Percentiles rank a stretch among this genome's conserved stretches.
These are phyloP conservation scores for Halisarca cf. caerulea DNA, from an alignment of 37 sponge, comb jelly and placozoan genomes.

Conservation along the genomic window DNA sequence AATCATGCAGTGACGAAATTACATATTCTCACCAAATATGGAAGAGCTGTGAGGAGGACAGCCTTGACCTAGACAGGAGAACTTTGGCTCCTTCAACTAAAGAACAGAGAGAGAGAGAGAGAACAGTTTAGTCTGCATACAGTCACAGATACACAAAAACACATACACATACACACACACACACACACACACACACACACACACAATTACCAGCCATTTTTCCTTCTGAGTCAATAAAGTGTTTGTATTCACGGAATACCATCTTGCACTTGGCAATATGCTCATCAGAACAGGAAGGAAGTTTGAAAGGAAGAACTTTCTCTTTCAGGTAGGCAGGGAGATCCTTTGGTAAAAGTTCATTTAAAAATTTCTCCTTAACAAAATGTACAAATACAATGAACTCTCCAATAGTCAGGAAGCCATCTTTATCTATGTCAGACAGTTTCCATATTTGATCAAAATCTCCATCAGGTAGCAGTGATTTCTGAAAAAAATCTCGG, in stretches of 20 bases:
- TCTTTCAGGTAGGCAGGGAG: neutral
- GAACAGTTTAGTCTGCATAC: no score
- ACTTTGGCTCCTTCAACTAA: neutral
- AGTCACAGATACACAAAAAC: no score
- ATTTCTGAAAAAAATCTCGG: neutral
- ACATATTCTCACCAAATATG: constrained; percentile 13
- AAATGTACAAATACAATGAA: constrained; percentile 17
- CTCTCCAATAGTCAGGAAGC: constrained; percentile 1
- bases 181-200: no score
- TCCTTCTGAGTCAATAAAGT: neutral
- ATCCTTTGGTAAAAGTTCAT: neutral
- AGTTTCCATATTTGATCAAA: constrained; percentile 11
- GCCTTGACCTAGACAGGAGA: neutral
- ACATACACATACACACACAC: no score
- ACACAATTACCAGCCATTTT: neutral
- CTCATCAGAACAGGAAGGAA: constrained; percentile 12
- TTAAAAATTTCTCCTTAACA: constrained; percentile 1
- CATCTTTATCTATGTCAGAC: constrained; percentile 4
- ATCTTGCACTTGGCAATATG: constrained; percentile 31
- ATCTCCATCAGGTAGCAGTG: constrained; percentile 1
- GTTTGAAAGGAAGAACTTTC: constrained; percentile 7
- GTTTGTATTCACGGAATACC: neutral
- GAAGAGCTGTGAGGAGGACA: constrained; percentile 15
- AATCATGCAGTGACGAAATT: neutral
- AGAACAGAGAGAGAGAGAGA: neutral